These are phyloP conservation scores for Plumapathes pennacea DNA, from an alignment of 92 coral and sea anemone genomes.

Conservation along the genomic window DNA sequence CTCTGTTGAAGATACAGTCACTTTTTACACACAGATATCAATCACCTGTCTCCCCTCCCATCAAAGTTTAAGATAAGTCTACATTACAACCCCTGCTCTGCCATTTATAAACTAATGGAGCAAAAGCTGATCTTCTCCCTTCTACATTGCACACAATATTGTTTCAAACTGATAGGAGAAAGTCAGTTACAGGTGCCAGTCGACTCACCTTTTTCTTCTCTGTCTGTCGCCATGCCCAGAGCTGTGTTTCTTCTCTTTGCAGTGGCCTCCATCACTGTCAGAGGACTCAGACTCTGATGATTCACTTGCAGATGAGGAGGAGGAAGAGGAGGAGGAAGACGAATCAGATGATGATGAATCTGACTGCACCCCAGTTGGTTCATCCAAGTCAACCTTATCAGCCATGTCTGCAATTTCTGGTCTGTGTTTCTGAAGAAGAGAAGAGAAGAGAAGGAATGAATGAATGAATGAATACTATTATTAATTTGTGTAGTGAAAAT, in stretches of 20 bases:
- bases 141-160: no score
- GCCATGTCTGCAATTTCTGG: conserved; percentile 88
- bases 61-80: no score
- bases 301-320: conserved; percentile 78
- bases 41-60: no score
- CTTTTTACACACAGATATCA: no score
- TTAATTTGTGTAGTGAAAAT: no score
- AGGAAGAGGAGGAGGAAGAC: conserved; percentile 81
- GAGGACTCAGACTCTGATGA: conserved; percentile 65
- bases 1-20: no score
- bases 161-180: neutral
- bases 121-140: no score
- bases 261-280: conserved; percentile 65
- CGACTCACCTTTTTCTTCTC: conserved; percentile 37
- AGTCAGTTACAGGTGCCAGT: neutral
- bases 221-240: conserved; percentile 54
- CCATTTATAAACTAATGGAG: no score
- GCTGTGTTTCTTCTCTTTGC: conserved; percentile 63
- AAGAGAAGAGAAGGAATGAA: no score
- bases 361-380: conserved; percentile 87
- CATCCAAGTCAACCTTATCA: conserved; percentile 67
- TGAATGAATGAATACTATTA: no score
- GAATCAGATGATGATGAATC: conserved; percentile 95
- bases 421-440: conserved; percentile 66
- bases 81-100: no score